Conservation (phyloP, 2,797 vertebrate species). For the Luscinia luscinia region DNA sequence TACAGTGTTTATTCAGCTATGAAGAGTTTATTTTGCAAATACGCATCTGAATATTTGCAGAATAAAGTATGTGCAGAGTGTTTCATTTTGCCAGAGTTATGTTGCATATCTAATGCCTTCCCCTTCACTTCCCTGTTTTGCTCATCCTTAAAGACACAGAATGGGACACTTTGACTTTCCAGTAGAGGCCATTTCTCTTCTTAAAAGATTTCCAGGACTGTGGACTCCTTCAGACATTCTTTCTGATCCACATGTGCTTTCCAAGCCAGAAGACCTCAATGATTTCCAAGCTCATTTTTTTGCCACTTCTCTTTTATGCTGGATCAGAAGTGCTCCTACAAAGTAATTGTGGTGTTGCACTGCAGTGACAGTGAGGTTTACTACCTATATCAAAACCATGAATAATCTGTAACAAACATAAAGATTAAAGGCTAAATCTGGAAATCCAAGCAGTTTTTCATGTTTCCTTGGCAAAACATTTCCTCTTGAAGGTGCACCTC, state of each 20-base stretch:
- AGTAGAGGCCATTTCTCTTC: neutral
- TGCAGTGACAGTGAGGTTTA: neutral
- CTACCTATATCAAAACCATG: neutral
- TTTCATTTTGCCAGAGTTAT: neutral
- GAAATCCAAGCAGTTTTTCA: neutral
- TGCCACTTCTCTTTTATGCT: neutral
- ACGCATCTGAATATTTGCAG: neutral
- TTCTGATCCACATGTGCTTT: neutral
- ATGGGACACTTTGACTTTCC: neutral
- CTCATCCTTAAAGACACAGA: neutral
- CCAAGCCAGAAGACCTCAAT: neutral
- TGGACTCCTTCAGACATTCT: neutral
- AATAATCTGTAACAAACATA: neutral
- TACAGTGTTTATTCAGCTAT: conserved; percentile 35
- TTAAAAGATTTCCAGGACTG: neutral
- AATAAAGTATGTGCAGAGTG: neutral
- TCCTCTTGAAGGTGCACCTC: neutral
- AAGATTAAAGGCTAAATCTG: neutral
- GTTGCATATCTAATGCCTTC: neutral
- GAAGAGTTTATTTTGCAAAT: conserved; percentile 49
- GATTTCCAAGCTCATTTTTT: neutral
- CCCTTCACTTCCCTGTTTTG: neutral
- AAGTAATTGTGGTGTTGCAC: neutral
- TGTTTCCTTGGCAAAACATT: neutral
- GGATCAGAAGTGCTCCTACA: neutral